A percentile compares a stretch with the other conserved stretches of the same genome.
Conservation (phyloP, 2,888 invertebrate species). For the Nemapogon koenigi region DNA sequence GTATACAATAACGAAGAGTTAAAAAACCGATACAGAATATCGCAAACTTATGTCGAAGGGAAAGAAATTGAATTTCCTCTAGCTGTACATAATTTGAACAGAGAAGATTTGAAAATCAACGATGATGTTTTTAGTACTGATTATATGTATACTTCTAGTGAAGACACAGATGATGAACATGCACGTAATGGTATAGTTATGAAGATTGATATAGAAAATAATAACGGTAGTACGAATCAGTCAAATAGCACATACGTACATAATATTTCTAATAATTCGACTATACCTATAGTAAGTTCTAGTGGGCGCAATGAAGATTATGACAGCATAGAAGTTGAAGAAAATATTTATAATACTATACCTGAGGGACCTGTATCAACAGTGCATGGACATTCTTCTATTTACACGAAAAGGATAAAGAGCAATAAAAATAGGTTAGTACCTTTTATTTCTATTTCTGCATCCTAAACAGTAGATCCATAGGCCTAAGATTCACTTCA, state of each 20-base stretch:
- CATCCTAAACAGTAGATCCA: too few relatives aligned
- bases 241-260: constrained; percentile 23
- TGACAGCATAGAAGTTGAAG: constrained; percentile 37
- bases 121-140: constrained; percentile 1
- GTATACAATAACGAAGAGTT: constrained; percentile 51
- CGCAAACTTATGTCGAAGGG: constrained; percentile 52
- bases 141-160: constrained; percentile 24
- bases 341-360: constrained; percentile 27
- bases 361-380: constrained; percentile 20
- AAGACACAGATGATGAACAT: constrained; percentile 29
- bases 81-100: too few relatives aligned
- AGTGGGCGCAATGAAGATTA: constrained; percentile 30
- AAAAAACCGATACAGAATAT: constrained; percentile 48
- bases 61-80: constrained; percentile 19
- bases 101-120: too few relatives aligned
- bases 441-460: too few relatives aligned
- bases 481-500: too few relatives aligned
- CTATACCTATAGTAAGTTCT: constrained; percentile 29
- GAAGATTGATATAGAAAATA: constrained; percentile 42
- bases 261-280: constrained; percentile 34
- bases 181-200: constrained; percentile 36
- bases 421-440: neutral
- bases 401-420: constrained; percentile 33
- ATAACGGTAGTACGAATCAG: constrained; percentile 25
- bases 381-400: constrained; percentile 32